Evolutionary conservation across 2,797 vertebrate genomes (phyloP).

Genomic region (Lemur catta): DNA sequence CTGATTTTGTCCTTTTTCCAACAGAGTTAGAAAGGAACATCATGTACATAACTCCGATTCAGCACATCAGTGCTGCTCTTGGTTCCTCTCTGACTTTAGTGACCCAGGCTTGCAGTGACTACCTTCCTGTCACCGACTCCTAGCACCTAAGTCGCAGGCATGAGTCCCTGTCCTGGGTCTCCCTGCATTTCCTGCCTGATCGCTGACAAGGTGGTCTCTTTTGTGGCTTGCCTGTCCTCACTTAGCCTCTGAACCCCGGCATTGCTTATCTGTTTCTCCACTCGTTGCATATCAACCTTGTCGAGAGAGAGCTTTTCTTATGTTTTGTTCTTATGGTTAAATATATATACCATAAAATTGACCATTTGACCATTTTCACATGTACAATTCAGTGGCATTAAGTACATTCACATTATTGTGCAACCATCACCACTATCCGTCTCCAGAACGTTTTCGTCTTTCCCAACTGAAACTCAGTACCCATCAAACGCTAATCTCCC

Average conservation of each 20-base stretch:
- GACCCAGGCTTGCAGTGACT: background rate
- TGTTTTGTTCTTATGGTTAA: background rate
- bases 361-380: background rate
- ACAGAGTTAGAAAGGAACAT: background rate
- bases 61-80: background rate
- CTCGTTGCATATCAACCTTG: background rate
- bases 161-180: background rate
- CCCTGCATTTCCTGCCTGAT: background rate
- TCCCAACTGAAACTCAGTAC: background rate
- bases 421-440: background rate
- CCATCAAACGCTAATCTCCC: background rate
- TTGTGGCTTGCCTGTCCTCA: background rate
- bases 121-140: background rate
- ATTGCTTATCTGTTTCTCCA: background rate
- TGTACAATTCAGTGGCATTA: background rate
- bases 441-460: background rate
- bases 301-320: background rate
- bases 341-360: background rate
- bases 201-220: background rate
- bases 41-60: background rate
- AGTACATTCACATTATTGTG: background rate
- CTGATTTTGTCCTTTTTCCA: background rate
- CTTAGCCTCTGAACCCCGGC: background rate
- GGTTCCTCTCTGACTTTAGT: background rate
- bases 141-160: background rate